Percentiles rank a stretch among this genome's conserved stretches.
phyloP scores from a whole-genome alignment of 2,888 invertebrate species.

The Sarcophaga subvicina region DNA sequence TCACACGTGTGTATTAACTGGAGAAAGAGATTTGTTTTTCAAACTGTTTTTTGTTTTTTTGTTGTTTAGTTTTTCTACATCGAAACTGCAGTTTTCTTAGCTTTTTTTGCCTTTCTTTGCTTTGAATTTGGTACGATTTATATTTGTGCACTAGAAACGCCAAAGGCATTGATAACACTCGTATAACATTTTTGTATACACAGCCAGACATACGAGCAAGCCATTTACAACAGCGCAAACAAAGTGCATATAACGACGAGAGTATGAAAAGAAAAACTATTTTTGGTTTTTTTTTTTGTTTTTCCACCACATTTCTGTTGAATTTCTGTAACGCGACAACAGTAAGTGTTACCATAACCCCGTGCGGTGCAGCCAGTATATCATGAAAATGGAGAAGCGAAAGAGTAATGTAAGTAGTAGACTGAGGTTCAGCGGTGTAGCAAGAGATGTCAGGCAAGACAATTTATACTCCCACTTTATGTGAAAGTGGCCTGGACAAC shows the following conservation, averaged over 20 bases:
- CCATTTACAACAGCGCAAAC: not conserved
- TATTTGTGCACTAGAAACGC: conserved; percentile 24
- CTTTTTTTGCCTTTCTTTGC: conserved; percentile 24
- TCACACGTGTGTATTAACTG: conserved; percentile 65
- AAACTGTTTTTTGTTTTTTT: conserved; percentile 31
- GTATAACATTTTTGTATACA: not conserved
- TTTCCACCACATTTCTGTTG: not conserved
- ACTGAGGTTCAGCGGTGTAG: conserved; percentile 18
- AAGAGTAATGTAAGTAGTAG: conserved; percentile 7
- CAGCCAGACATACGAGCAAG: not conserved
- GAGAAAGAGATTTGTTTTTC: conserved; percentile 41
- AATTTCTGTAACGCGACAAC: not conserved
- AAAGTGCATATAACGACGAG: too few species aligned
- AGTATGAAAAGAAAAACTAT: conserved; percentile 17
- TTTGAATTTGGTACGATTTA: not conserved
- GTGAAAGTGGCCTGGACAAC: not conserved
- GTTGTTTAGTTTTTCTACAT: conserved; percentile 51
- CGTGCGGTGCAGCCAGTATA: not conserved
- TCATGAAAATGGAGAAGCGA: conserved; percentile 25
- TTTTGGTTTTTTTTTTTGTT: not conserved
- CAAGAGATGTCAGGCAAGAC: not conserved
- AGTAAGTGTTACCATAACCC: conserved; percentile 12
- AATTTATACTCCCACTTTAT: not conserved
- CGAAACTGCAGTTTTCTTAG: conserved; percentile 39
- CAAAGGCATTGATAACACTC: conserved; percentile 44